Evolutionary conservation across 2,797 vertebrate species (phyloP).

Genomic region (Picus viridis): DNA sequence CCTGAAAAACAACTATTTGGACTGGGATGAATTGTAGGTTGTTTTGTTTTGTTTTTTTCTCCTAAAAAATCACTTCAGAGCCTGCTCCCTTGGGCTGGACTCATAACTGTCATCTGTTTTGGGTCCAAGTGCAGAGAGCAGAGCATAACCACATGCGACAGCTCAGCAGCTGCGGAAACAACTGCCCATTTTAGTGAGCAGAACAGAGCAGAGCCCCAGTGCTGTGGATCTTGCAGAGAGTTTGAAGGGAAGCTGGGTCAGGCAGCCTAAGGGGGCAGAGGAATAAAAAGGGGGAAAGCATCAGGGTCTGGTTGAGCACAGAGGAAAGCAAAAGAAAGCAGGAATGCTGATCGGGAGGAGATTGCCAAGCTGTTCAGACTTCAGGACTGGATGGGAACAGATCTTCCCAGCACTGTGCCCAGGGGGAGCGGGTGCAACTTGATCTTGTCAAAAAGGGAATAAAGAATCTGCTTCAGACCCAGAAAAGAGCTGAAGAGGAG

Average conservation of each 20-base stretch:
- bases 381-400: background rate
- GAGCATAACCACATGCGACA: background rate
- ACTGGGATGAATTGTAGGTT: background rate
- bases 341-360: background rate
- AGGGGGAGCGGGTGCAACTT: background rate
- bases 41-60: background rate
- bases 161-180: conserved; percentile 20
- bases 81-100: background rate
- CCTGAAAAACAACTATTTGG: conserved; percentile 34
- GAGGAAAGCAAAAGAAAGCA: background rate
- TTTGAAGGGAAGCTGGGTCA: background rate
- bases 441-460: background rate
- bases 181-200: background rate
- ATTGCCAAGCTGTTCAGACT: background rate
- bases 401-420: background rate
- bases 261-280: background rate
- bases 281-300: background rate
- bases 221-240: background rate
- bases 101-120: background rate
- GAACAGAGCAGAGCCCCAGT: background rate
- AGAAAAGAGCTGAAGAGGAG: background rate
- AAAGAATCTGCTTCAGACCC: conserved; percentile 4
- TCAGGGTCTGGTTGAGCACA: background rate
- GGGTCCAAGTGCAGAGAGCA: background rate
- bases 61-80: background rate